Evolutionary conservation across 2,888 invertebrate species (phyloP).

Genomic region (Alloscopus bannaensis): DNA sequence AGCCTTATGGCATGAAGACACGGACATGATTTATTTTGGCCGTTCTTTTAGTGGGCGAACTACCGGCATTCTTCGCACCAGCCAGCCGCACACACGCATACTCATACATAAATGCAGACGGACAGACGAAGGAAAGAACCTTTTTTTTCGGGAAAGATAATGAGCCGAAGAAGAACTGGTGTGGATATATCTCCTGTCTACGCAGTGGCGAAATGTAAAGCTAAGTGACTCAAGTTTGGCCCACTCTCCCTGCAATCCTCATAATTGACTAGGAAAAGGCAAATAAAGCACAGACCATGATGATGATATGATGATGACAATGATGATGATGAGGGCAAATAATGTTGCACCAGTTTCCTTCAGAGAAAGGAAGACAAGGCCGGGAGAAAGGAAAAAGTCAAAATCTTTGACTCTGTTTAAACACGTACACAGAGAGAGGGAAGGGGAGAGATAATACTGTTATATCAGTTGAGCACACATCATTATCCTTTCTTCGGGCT

Average conservation of each 20-base stretch:
- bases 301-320: not conserved
- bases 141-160: too few species aligned
- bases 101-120: too few species aligned
- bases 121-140: too few species aligned
- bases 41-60: not conserved
- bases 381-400: conserved; percentile 2
- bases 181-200: too few species aligned
- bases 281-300: too few species aligned
- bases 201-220: not conserved
- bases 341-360: not conserved
- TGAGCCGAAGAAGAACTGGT: too few species aligned
- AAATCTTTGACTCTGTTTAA: not conserved
- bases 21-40: conserved; percentile 35
- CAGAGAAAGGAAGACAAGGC: not conserved
- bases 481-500: not conserved
- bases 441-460: too few species aligned
- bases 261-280: conserved; percentile 50
- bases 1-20: conserved; percentile 36
- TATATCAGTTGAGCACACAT: too few species aligned
- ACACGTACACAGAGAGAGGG: too few species aligned
- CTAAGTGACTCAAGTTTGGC: conserved; percentile 1
- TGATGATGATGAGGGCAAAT: not conserved
- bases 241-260: conserved; percentile 34
- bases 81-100: too few species aligned
- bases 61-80: not conserved